These are phyloP conservation scores for Littorina saxatilis DNA, from an alignment of 1,140 invertebrate species.

Conservation along the genomic window DNA sequence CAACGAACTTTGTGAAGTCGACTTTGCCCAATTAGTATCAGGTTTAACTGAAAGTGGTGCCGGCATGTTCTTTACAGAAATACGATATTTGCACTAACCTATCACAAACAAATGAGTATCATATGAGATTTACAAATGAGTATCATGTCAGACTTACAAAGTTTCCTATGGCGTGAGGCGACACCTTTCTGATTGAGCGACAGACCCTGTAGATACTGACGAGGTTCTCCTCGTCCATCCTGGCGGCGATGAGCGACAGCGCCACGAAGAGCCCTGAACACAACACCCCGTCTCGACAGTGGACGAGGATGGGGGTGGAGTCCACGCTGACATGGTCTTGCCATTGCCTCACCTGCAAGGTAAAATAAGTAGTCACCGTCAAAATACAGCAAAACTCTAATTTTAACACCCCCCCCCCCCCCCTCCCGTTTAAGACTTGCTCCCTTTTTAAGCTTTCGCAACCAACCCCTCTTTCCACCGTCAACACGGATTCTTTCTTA, in stretches of 20 bases:
- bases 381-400: too few species aligned
- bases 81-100: too few species aligned
- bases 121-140: too few species aligned
- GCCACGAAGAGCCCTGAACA: constrained; percentile 17
- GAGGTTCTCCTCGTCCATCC: constrained; percentile 22
- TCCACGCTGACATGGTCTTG: constrained; percentile 9
- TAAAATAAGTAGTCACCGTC: too few species aligned
- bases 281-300: constrained; percentile 4
- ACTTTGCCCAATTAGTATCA: too few species aligned
- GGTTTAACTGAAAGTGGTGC: too few species aligned
- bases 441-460: neutral
- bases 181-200: neutral
- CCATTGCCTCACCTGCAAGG: constrained; percentile 35
- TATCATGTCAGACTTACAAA: constrained; percentile 36
- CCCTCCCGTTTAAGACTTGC: neutral
- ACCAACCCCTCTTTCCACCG: too few species aligned
- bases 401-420: neutral
- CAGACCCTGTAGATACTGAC: constrained; percentile 28
- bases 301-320: constrained; percentile 29
- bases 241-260: neutral
- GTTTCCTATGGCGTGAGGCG: neutral
- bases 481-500: too few species aligned
- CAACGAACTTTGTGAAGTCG: too few species aligned
- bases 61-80: too few species aligned
- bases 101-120: too few species aligned